A percentile compares a stretch with the other conserved stretches of the same genome.
phyloP scores from a whole-genome alignment of 2,888 invertebrate genomes.

The Ectropis crepuscularia region DNA sequence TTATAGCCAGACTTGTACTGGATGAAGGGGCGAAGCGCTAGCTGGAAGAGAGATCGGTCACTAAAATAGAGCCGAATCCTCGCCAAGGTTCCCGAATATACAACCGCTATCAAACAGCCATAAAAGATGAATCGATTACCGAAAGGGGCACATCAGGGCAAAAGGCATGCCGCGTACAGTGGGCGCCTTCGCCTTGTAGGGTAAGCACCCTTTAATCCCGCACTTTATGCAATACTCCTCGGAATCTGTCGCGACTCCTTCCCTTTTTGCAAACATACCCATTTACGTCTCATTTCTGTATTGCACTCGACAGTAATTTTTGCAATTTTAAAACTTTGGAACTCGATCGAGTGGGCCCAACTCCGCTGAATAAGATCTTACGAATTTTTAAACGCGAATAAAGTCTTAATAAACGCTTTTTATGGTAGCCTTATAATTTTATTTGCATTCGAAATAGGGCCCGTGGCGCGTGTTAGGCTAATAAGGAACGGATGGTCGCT shows the following conservation, averaged over 20 bases:
- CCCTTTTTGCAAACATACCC: conserved; percentile 69
- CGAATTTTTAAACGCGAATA: conserved; percentile 79
- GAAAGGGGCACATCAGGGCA: conserved; percentile 42
- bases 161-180: conserved; percentile 32
- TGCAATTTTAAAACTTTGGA: conserved; percentile 76
- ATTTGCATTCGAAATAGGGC: conserved; percentile 78
- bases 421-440: conserved; percentile 78
- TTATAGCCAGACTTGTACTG: neutral
- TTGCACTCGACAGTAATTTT: conserved; percentile 68
- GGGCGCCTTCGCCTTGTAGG: conserved; percentile 51
- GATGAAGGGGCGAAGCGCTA: neutral
- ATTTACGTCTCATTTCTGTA: conserved; percentile 77
- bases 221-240: conserved; percentile 72
- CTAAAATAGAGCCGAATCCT: conserved; percentile 40
- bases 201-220: conserved; percentile 65
- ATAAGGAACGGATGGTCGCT: conserved; percentile 76
- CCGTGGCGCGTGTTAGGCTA: conserved; percentile 76
- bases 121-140: conserved; percentile 73
- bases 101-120: conserved; percentile 62
- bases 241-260: conserved; percentile 67
- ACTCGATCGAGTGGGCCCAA: conserved; percentile 65
- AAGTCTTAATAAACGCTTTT: conserved; percentile 81
- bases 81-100: conserved; percentile 51
- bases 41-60: neutral
- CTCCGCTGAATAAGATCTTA: conserved; percentile 77